These are phyloP conservation scores for Vireo griseus DNA, from an alignment of 2,797 vertebrate genomes.

Conservation along the genomic window DNA sequence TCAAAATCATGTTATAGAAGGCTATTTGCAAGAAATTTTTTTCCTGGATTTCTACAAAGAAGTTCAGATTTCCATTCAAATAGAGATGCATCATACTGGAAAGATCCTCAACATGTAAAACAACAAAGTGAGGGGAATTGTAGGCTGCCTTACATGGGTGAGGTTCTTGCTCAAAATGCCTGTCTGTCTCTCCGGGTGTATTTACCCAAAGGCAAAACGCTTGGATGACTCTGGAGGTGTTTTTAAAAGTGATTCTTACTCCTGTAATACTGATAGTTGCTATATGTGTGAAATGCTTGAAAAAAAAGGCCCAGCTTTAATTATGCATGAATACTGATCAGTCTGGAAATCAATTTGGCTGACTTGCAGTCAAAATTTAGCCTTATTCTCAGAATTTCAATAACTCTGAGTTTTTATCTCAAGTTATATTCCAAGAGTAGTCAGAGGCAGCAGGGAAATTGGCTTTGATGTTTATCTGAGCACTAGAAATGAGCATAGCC, in stretches of 20 bases:
- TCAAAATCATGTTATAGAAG: neutral
- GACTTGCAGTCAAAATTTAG: neutral
- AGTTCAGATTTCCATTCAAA: neutral
- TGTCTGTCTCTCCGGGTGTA: neutral
- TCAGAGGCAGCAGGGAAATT: neutral
- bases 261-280: neutral
- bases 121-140: neutral
- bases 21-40: neutral
- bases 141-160: fast-evolving
- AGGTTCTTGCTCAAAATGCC: neutral
- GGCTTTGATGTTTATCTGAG: neutral
- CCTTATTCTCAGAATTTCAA: neutral
- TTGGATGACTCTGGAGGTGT: neutral
- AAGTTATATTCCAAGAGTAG: neutral
- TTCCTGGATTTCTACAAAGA: neutral
- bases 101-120: neutral
- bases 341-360: slow-evolving; percentile 11
- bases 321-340: neutral
- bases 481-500: neutral
- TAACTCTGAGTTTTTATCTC: neutral
- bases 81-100: neutral
- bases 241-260: neutral
- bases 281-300: neutral
- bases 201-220: neutral
- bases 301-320: neutral